These are phyloP conservation scores for Rhincodon typus DNA, from an alignment of 2,797 vertebrate genomes.

Conservation along the genomic window DNA sequence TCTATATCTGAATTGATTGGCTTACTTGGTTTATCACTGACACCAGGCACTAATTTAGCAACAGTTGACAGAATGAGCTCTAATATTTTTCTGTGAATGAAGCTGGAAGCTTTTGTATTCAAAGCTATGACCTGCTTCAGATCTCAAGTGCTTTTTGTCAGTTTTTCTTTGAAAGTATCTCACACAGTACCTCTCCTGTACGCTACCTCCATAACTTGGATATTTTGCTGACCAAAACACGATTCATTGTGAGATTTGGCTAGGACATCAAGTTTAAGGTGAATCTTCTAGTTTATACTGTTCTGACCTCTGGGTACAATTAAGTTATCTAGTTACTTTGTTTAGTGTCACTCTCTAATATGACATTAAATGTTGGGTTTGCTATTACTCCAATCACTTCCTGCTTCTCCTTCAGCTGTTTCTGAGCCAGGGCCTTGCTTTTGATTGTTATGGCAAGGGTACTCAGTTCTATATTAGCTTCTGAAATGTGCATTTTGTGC, in stretches of 20 bases:
- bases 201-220: not conserved
- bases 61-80: not conserved
- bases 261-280: not conserved
- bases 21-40: too few species aligned
- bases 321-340: not conserved
- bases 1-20: not conserved
- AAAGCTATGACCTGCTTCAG: not conserved
- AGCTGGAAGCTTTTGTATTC: not conserved
- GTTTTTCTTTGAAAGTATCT: too few species aligned
- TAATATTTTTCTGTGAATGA: not conserved
- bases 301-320: not conserved
- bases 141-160: not conserved
- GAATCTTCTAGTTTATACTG: not conserved
- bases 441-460: not conserved
- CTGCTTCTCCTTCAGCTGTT: not conserved
- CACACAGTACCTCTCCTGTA: not conserved
- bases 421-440: not conserved
- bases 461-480: not conserved
- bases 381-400: not conserved
- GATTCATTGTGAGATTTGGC: not conserved
- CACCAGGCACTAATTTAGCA: not conserved
- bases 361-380: not conserved
- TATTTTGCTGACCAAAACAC: not conserved
- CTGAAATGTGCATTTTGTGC: not conserved
- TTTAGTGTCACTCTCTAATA: not conserved